phyloP scores from a whole-genome alignment of 2,888 invertebrate species.

The Cosmia pyralina region DNA sequence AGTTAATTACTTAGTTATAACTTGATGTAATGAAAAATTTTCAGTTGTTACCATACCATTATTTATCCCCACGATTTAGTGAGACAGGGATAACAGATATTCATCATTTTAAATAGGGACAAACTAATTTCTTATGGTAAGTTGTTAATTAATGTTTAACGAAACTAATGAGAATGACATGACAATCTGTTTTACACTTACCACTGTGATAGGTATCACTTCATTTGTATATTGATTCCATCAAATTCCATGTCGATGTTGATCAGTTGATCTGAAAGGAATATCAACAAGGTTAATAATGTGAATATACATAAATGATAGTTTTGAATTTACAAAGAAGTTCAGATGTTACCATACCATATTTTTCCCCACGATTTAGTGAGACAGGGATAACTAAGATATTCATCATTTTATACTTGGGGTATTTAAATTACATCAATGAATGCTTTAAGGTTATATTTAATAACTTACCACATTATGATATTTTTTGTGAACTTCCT shows the following conservation, averaged over 20 bases:
- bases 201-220: not conserved
- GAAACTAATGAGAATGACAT: not conserved
- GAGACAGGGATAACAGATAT: conserved; percentile 83
- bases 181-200: conserved; percentile 5
- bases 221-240: not conserved
- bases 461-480: conserved; percentile 13
- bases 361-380: conserved; percentile 78
- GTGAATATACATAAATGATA: not conserved
- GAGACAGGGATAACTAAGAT: conserved; percentile 84
- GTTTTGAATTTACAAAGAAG: not conserved
- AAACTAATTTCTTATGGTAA: not conserved
- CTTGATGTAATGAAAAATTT: not conserved
- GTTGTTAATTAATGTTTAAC: not conserved
- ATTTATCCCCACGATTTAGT: conserved; percentile 78
- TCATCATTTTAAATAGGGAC: conserved; percentile 71
- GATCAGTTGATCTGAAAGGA: conserved; percentile 21
- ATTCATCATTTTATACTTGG: conserved; percentile 72
- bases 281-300: conserved; percentile 11
- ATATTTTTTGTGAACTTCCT: too few relatives aligned
- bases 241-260: not conserved
- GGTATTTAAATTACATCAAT: not conserved
- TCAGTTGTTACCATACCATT: conserved; percentile 82
- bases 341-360: conserved; percentile 82
- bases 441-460: not conserved
- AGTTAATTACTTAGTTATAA: not conserved